These are phyloP conservation scores for Euglossa dilemma DNA, from an alignment of 1,140 invertebrate species.

Conservation along the genomic window DNA sequence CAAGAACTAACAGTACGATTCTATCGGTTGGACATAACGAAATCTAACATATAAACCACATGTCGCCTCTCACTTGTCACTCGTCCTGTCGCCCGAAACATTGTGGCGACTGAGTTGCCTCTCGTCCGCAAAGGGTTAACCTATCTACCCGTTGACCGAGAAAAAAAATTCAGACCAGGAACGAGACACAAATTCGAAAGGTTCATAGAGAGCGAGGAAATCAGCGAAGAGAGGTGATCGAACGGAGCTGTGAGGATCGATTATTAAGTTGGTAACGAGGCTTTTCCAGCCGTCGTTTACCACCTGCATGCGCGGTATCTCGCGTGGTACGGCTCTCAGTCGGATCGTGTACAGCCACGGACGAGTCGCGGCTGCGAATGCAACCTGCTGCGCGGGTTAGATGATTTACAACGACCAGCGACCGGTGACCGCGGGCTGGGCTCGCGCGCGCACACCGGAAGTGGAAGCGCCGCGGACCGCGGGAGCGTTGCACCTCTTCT, in stretches of 20 bases:
- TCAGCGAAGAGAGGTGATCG: too few relatives aligned
- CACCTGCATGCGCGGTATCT: neutral
- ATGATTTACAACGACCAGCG: constrained; percentile 59
- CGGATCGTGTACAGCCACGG: neutral
- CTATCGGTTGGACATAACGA: too few relatives aligned
- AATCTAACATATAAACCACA: too few relatives aligned
- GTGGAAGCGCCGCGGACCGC: constrained; percentile 40
- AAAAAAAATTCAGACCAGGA: too few relatives aligned
- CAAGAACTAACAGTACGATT: too few relatives aligned
- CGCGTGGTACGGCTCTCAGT: neutral
- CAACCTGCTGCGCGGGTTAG: constrained; percentile 59
- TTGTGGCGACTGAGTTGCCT: too few relatives aligned
- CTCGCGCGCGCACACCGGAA: constrained; percentile 43
- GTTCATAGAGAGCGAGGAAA: too few relatives aligned
- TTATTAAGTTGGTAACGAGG: constrained; percentile 4
- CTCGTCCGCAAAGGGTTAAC: too few relatives aligned
- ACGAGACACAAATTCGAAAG: too few relatives aligned
- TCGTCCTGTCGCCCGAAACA: too few relatives aligned
- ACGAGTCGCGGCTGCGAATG: constrained; percentile 43
- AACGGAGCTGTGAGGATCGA: neutral
- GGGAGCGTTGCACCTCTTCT: constrained; percentile 55
- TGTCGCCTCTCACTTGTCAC: too few relatives aligned
- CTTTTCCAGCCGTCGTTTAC: neutral
- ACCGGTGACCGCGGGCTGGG: constrained; percentile 15
- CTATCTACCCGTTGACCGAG: too few relatives aligned